Evolutionary conservation across 2,797 vertebrate species (phyloP).

Genomic region (Anisognathus igniventris): DNA sequence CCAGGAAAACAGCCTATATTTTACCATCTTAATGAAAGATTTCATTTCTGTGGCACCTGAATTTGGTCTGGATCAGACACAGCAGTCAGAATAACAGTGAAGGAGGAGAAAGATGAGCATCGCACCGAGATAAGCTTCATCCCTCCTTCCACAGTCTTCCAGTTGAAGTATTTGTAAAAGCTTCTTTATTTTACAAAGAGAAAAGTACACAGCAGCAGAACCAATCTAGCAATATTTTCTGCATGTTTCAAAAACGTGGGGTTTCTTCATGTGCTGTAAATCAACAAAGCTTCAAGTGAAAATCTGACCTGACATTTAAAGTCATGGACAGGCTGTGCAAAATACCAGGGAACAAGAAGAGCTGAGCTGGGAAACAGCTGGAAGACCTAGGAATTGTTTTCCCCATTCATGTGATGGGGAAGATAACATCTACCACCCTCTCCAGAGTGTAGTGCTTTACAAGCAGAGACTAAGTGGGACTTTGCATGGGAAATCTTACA

Average conservation of each 20-base stretch:
- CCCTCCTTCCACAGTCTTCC: neutral
- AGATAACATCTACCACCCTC: neutral
- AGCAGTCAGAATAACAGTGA: neutral
- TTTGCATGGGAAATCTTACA: neutral
- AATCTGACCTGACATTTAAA: neutral
- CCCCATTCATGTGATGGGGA: neutral
- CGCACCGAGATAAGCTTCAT: neutral
- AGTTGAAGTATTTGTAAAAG: neutral
- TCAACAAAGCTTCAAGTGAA: neutral
- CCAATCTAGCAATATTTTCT: neutral
- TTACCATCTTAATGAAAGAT: neutral
- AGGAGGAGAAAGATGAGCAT: neutral
- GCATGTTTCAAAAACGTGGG: accelerated
- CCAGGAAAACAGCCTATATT: neutral
- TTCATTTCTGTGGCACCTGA: neutral
- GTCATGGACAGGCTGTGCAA: neutral
- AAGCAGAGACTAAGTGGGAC: neutral
- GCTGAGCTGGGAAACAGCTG: neutral
- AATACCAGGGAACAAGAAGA: neutral
- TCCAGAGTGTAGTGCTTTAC: neutral
- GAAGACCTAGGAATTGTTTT: neutral
- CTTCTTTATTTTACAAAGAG: neutral
- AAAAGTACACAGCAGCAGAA: neutral
- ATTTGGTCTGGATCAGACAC: neutral
- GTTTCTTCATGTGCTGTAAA: neutral